These are phyloP conservation scores for Apamea sordens DNA, from an alignment of 2,888 invertebrate genomes.

Conservation along the genomic window DNA sequence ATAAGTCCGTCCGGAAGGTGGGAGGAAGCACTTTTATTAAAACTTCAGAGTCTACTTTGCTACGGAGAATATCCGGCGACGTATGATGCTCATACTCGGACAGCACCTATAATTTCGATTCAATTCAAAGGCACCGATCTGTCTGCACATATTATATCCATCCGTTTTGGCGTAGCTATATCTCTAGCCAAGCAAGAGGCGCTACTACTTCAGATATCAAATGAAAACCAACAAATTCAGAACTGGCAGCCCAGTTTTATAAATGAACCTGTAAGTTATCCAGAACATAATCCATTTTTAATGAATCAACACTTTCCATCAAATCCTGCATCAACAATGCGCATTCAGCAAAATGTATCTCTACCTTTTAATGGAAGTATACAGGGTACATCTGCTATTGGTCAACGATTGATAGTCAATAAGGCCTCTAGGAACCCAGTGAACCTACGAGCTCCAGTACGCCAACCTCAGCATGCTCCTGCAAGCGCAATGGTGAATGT, in stretches of 20 bases:
- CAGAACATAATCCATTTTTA: constrained; percentile 85
- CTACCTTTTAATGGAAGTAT: constrained; percentile 81
- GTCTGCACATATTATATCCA: constrained; percentile 83
- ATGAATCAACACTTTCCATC: constrained; percentile 85
- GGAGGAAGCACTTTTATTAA: constrained; percentile 86
- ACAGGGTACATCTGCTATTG: constrained; percentile 77
- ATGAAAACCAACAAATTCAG: constrained; percentile 73
- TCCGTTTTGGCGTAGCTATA: constrained; percentile 85
- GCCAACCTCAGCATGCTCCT: constrained; percentile 79
- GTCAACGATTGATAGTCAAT: constrained; percentile 81
- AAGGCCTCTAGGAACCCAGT: constrained; percentile 81
- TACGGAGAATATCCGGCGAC: constrained; percentile 83
- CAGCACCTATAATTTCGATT: constrained; percentile 84
- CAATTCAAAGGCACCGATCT: constrained; percentile 88
- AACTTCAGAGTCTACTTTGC: constrained; percentile 84
- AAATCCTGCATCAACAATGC: constrained; percentile 86
- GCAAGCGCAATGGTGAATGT: constrained; percentile 53
- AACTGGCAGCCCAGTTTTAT: constrained; percentile 79
- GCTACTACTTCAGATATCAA: constrained; percentile 74
- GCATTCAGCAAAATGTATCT: constrained; percentile 81
- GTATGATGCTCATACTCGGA: constrained; percentile 82
- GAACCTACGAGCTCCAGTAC: constrained; percentile 80
- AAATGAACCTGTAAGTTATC: constrained; percentile 75
- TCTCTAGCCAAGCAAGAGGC: constrained; percentile 87
- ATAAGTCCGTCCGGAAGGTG: constrained; percentile 88